Base-by-base conservation (phyloP, 2,888 invertebrate genomes). In the Erebia aethiops region DNA sequence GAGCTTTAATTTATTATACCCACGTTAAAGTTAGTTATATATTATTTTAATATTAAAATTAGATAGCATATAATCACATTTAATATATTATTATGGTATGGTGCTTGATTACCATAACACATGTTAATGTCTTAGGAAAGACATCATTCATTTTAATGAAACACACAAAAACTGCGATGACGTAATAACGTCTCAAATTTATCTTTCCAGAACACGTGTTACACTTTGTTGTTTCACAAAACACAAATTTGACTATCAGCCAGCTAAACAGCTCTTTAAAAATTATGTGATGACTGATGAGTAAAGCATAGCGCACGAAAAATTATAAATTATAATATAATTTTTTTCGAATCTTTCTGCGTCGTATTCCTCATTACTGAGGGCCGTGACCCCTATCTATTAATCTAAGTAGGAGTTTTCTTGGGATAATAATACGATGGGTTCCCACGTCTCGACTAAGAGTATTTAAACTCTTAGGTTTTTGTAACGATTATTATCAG, bases 261-360 rank as follows among this genome's bases (percentile, higher is more conserved):
- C 85, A 89, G 80, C 78, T 79, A 35, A 57, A 87, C 84, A 89
- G 85, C 87, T 87, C 88, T 89, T 91, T 13, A 54, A 63, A 35
- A 35, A 35, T 35, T 5, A 35, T 35, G 35, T 35, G 35, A 35
- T 35, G n/a, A 49, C 21, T 62, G 21, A 62, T 49, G 14, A 49
- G 21, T 49, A n/a, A 60, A 60, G 26, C 21, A 21, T 21, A 21
- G 21, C 21, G 21, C 26, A 1, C 26, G 1, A 35, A 35, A 35
- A 35, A 35, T 35, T 7, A 7, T 35, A 7, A 35, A n/a, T n/a
- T n/a, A n/a, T n/a, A n/a, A n/a, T n/a, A n/a, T n/a, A 0, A 7
- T 35, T 0, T 35, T 35, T 26, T 26, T 26, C 26, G 26, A 21
- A 21, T 2, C 21, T 21, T 2, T 21, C 21, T 21, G 2, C 21